These are phyloP conservation scores for Melanerpes aurifrons DNA, from an alignment of 2,113 vertebrate species.

Conservation along the genomic window DNA sequence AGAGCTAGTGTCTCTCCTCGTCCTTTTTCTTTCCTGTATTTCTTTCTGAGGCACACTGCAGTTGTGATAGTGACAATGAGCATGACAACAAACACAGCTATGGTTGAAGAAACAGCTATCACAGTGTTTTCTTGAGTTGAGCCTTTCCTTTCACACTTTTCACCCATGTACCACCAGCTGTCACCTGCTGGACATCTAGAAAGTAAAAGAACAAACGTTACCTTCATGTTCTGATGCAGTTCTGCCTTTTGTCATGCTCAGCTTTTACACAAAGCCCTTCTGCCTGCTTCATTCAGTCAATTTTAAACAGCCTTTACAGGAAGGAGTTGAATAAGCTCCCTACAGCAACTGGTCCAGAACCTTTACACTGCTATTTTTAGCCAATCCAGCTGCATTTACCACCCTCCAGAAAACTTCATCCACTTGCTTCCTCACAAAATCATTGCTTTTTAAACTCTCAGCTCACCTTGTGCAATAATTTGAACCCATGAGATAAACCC, in stretches of 20 bases:
- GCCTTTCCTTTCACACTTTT: slow-evolving; percentile 83
- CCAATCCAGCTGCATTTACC: neutral
- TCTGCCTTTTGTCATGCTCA: neutral
- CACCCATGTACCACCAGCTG: slow-evolving; percentile 89
- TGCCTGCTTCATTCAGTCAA: neutral
- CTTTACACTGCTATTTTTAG: neutral
- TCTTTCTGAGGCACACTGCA: slow-evolving; percentile 68
- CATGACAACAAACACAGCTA: slow-evolving; percentile 75
- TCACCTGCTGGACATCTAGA: slow-evolving; percentile 83
- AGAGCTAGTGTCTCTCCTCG: neutral
- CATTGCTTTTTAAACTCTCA: neutral
- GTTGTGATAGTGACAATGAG: slow-evolving; percentile 75
- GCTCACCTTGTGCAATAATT: neutral
- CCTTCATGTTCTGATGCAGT: neutral
- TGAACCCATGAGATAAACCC: neutral
- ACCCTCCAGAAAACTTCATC: neutral
- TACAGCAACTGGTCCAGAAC: neutral
- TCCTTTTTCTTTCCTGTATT: slow-evolving; percentile 26
- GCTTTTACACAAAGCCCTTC: neutral
- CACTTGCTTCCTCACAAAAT: neutral
- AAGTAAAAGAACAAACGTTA: neutral
- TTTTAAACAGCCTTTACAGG: neutral
- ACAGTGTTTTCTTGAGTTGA: slow-evolving; percentile 73
- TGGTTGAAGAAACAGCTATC: slow-evolving; percentile 75
- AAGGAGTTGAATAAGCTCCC: neutral